phyloP scores from a whole-genome alignment of 2,797 vertebrate genomes.

The Hafferia zeledoni region DNA sequence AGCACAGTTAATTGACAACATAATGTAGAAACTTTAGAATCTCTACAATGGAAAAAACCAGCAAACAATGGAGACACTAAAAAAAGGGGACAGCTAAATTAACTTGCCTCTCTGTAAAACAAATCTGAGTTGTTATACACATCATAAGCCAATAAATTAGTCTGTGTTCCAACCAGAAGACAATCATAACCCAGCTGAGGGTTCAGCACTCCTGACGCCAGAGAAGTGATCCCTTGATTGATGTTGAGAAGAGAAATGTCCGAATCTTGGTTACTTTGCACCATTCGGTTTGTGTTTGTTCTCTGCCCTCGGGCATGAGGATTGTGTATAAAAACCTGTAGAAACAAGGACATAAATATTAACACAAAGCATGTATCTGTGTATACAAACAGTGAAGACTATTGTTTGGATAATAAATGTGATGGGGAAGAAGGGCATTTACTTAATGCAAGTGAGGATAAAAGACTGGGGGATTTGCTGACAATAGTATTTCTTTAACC shows the following conservation, averaged over 20 bases:
- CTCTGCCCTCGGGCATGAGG: constrained; percentile 88
- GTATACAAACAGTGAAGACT: neutral
- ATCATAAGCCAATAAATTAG: constrained; percentile 93
- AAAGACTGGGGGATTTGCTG: neutral
- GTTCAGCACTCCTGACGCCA: constrained; percentile 86
- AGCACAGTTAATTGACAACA: neutral
- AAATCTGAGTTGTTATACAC: constrained; percentile 95
- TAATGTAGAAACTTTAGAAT: neutral
- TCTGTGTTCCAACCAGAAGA: constrained; percentile 93
- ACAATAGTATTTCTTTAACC: neutral
- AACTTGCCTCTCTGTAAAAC: constrained; percentile 92
- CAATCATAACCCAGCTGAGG: constrained; percentile 85
- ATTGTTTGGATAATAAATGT: neutral
- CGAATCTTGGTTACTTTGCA: constrained; percentile 87
- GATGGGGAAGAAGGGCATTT: neutral
- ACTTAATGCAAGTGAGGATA: neutral
- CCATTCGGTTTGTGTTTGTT: constrained; percentile 79
- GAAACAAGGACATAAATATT: neutral
- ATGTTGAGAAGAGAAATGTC: constrained; percentile 95
- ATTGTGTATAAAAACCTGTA: constrained; percentile 96
- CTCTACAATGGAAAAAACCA: neutral
- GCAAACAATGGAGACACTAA: neutral
- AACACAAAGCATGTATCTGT: neutral
- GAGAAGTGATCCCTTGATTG: constrained; percentile 92
- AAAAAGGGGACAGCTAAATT: neutral